Evolutionary conservation across 2,113 vertebrate species (phyloP).

Genomic region (Dryoscopus gambensis): DNA sequence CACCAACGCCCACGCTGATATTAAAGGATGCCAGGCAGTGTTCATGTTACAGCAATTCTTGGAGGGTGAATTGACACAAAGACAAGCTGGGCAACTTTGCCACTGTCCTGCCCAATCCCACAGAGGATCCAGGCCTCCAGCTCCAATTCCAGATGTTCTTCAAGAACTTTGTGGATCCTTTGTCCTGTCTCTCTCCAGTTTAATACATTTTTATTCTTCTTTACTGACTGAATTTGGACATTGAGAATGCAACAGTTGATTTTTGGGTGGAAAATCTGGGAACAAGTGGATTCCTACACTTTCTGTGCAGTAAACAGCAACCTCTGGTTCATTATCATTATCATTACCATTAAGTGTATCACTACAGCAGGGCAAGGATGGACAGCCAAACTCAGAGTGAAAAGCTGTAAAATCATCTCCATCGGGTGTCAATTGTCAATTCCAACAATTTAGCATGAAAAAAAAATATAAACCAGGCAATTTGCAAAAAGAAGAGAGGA

Average conservation of each 20-base stretch:
- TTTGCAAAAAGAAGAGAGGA: not conserved
- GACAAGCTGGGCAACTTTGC: not conserved
- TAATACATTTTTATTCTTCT: not conserved
- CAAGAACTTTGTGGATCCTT: not conserved
- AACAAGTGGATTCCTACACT: not conserved
- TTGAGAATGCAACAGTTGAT: not conserved
- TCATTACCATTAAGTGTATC: too few relatives aligned
- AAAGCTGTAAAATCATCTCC: not conserved
- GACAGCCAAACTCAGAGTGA: not conserved
- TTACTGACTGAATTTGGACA: not conserved
- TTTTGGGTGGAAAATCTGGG: not conserved
- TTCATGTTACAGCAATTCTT: not conserved
- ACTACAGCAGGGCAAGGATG: not conserved
- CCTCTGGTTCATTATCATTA: not conserved
- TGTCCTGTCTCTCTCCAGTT: not conserved
- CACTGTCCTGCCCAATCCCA: not conserved
- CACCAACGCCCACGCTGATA: not conserved
- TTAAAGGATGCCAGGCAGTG: not conserved
- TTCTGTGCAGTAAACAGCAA: not conserved
- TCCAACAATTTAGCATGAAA: not conserved
- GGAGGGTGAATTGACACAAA: not conserved
- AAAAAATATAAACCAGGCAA: not conserved
- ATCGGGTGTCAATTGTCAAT: not conserved
- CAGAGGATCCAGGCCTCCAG: not conserved
- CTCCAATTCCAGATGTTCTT: not conserved